phyloP scores from a whole-genome alignment of 2,888 invertebrate species.

The Sminthurinus aureus region DNA sequence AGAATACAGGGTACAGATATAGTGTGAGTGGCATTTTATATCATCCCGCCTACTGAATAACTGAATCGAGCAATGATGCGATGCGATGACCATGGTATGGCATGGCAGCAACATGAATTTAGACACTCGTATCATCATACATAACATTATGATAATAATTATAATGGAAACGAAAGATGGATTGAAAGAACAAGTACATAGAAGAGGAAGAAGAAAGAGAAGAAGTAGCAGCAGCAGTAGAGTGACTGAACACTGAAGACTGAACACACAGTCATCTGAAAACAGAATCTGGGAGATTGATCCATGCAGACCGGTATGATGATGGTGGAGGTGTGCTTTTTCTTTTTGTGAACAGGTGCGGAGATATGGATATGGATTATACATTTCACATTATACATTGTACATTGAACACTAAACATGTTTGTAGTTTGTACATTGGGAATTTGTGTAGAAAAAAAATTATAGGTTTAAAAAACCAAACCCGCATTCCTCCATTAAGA shows the following conservation, averaged over 20 bases:
- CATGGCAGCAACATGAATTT: constrained; percentile 52
- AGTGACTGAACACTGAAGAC: background rate
- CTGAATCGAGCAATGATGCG: constrained; percentile 40
- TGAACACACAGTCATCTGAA: background rate
- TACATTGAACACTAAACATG: background rate
- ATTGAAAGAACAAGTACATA: background rate
- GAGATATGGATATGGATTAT: constrained; percentile 40
- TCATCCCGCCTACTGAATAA: constrained; percentile 50
- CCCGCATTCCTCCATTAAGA: constrained; percentile 50
- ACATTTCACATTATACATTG: background rate
- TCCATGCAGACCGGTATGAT: constrained; percentile 10
- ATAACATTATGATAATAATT: constrained; percentile 50
- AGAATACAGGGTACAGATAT: background rate
- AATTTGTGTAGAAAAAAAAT: constrained; percentile 48
- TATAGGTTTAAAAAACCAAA: constrained; percentile 45
- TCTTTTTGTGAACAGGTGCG: constrained; percentile 43
- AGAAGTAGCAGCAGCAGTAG: background rate
- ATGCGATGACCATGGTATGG: constrained; percentile 40
- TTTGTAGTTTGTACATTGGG: constrained; percentile 1
- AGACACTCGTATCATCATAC: constrained; percentile 50
- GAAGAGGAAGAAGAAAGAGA: background rate
- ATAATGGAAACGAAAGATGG: constrained; percentile 37
- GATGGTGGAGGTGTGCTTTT: constrained; percentile 32
- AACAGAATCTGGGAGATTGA: background rate
- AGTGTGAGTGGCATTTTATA: constrained; percentile 41